Conservation (phyloP, 1,140 invertebrate genomes). For the Pseudomyrmex cubaensis region DNA sequence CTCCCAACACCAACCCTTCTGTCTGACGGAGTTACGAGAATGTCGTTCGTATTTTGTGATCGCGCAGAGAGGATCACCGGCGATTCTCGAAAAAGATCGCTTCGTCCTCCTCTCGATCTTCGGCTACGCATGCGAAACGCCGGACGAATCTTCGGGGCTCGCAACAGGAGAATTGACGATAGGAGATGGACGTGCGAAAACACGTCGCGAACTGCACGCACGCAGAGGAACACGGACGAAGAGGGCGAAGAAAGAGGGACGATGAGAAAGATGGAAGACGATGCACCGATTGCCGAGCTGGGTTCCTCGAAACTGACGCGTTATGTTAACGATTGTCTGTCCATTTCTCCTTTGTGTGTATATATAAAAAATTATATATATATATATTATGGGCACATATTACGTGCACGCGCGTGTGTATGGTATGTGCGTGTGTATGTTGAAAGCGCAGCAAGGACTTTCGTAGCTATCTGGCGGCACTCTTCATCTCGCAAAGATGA, state of each 20-base stretch:
- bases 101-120: constrained; percentile 9
- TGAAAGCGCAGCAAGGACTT: constrained; percentile 46
- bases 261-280: constrained; percentile 54
- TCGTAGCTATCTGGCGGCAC: constrained; percentile 33
- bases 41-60: constrained; percentile 5
- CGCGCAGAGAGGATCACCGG: constrained; percentile 18
- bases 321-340: constrained; percentile 75
- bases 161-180: constrained; percentile 35
- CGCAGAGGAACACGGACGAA: constrained; percentile 18
- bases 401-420: constrained; percentile 53
- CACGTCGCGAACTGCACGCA: constrained; percentile 10
- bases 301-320: constrained; percentile 74
- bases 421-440: constrained; percentile 22
- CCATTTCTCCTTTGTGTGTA: constrained; percentile 69
- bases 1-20: neutral
- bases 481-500: constrained; percentile 13
- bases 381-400: constrained; percentile 20
- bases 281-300: constrained; percentile 66
- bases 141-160: constrained; percentile 17
- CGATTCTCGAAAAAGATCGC: neutral
- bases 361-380: constrained; percentile 66
- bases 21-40: neutral
- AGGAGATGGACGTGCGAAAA: constrained; percentile 25
- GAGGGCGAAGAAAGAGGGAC: constrained; percentile 37
- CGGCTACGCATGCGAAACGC: constrained; percentile 8